A percentile compares a stretch with the other conserved stretches of the same genome.
Evolutionary conservation across 1,140 invertebrate species (phyloP).

Genomic region (Drosophila subpulchrella): DNA sequence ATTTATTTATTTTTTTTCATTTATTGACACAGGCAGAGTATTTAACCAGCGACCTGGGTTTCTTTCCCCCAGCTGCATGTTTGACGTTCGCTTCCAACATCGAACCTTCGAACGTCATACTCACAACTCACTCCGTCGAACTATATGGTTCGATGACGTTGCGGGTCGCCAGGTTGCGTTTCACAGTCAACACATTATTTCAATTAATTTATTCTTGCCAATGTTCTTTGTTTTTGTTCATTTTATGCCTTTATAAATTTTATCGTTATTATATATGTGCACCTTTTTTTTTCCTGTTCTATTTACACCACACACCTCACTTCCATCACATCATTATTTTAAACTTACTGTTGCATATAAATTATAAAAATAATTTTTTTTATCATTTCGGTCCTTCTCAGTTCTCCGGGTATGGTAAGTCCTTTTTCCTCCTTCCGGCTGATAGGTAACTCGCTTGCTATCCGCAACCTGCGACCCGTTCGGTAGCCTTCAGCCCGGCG

Average conservation of each 20-base stretch:
- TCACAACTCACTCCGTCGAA: slow-evolving; percentile 1
- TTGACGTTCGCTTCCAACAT: slow-evolving; percentile 5
- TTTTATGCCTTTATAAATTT: background rate
- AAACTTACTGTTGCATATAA: background rate
- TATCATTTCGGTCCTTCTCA: background rate
- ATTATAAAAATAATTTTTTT: slow-evolving; percentile 4
- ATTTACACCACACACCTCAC: background rate
- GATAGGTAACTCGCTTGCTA: too few relatives aligned
- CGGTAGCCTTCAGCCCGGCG: too few relatives aligned
- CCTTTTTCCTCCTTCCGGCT: background rate
- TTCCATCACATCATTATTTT: too few relatives aligned
- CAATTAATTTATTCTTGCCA: slow-evolving; percentile 3
- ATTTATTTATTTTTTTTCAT: background rate
- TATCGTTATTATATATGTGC: slow-evolving; percentile 1
- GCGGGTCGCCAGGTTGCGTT: too few relatives aligned
- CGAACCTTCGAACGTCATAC: slow-evolving; percentile 1
- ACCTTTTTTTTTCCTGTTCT: background rate
- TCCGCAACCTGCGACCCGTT: too few relatives aligned
- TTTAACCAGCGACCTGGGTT: slow-evolving; percentile 3
- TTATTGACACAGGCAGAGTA: slow-evolving; percentile 2
- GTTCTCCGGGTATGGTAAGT: background rate
- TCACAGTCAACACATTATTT: slow-evolving; percentile 12
- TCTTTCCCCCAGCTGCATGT: slow-evolving; percentile 2
- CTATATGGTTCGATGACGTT: slow-evolving; percentile 8
- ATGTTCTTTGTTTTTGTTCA: background rate